Evolutionary conservation across 2,888 invertebrate species (phyloP).

Genomic region (Drosophila paramelanica): DNA sequence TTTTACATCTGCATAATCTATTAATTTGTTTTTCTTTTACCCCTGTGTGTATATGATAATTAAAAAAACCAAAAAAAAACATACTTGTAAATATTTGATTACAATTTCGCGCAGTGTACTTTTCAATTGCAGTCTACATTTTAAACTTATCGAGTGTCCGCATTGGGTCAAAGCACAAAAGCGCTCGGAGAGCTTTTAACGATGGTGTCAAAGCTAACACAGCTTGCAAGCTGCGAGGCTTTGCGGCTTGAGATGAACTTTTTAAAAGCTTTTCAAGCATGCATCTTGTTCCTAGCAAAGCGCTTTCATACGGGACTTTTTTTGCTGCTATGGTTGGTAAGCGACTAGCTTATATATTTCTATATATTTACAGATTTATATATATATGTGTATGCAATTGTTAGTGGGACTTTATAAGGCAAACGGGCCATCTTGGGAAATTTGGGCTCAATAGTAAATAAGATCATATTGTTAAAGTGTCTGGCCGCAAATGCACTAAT

Average conservation of each 20-base stretch:
- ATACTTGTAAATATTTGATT: constrained; percentile 7
- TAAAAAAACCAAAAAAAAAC: constrained; percentile 28
- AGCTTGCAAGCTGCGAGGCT: constrained; percentile 1
- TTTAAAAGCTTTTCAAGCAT: constrained; percentile 10
- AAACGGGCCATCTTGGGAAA: too few species aligned
- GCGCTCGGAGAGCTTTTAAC: constrained; percentile 7
- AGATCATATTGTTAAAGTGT: too few species aligned
- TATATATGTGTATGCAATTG: too few species aligned
- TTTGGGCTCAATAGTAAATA: too few species aligned
- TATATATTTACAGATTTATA: too few species aligned
- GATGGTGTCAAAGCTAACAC: constrained; percentile 2
- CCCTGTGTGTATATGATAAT: constrained; percentile 34
- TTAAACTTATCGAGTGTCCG: neutral
- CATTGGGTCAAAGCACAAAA: constrained; percentile 6
- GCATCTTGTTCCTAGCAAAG: constrained; percentile 21
- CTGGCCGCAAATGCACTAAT: too few species aligned
- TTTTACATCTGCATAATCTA: constrained; percentile 25
- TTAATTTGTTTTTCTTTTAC: constrained; percentile 35
- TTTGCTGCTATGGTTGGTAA: neutral
- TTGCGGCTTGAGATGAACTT: constrained; percentile 1
- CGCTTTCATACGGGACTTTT: neutral
- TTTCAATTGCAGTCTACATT: neutral
- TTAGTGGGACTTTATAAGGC: too few species aligned
- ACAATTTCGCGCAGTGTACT: neutral
- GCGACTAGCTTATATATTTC: neutral